Base-by-base conservation (phyloP, 2,113 vertebrate species). In the Paedocypris sp. region DNA sequence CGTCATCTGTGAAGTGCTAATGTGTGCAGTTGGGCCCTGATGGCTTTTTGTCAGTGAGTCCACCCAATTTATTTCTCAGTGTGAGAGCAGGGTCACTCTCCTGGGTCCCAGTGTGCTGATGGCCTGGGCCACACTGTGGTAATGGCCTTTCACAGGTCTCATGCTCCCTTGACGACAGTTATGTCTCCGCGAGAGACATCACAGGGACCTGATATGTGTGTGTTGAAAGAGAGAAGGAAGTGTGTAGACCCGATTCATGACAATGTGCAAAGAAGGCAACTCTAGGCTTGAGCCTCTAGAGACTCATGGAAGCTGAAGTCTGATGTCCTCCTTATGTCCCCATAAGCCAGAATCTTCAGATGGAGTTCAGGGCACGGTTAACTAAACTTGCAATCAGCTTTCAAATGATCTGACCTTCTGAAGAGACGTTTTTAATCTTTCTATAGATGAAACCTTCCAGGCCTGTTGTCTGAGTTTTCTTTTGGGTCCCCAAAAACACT, bases 1-100 rank as follows among this genome's bases (percentile, higher is more conserved):
- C 73, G 1, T 78, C 68, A 42, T 78, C 75, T 64, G 57, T 45
- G 11, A 79, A 75, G 78, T 78, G 80, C 76, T 83, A 75, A 80
- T 81, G 71, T 66, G 73, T 71, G 74, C 74, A 74, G 80, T 69
- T 69, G 52, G 73, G 22, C 72, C 66, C 45, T 5, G 42, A 31
- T 69, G 60, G 71, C 12, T 43, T 71, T 77, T 67, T 64, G 65
- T 74, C 51, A 1, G 63, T 16, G 47, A 42, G 47, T 68, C 39
- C 64, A 48, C 57, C 69, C 71, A 61, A 13, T 6, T 2, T 59
- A 12, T 68, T 82, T 83, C 77, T 80, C 82, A 75, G 83, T 76
- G 82, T 77, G 25, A 16, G 67, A 60, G 33, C 29, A 22, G 71
- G 70, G 53, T 64, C 7, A 2, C 53, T 66, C 84, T 78, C 82